Evolutionary conservation across 2,888 invertebrate species (phyloP), one percentile per base, ranked within the genome.

Genomic region (Ormyrus pomaceus): DNA sequence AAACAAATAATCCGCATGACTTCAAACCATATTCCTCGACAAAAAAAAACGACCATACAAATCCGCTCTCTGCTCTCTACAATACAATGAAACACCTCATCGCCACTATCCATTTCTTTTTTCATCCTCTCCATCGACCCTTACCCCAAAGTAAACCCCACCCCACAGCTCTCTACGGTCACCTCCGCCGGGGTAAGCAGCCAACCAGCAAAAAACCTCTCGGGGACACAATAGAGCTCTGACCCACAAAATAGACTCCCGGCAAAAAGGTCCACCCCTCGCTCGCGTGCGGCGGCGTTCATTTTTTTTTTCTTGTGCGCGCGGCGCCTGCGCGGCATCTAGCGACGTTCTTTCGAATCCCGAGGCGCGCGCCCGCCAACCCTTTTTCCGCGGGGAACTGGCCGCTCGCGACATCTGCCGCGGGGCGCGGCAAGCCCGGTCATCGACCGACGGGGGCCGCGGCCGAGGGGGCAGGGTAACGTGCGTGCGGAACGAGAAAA

Each of bases 341-440:
- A 77, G 53, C 83, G 79, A 73, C 79, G 82, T 76, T 81, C 77
- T 75, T 81, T 85, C 77, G 83, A 83, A 84, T 83, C 83, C 68
- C 9, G 79, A 78, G 77, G 51, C 58, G n/a, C 65, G 45, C 45
- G 66, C 65, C 78, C 50, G 66, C 34, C 34, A 34, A 76, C 62
- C 77, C 82, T 83, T 83, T 83, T 84, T 69, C 66, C 9, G 2
- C n/a, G 48, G 81, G 34, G 84, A 86, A 86, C 10, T 8, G 46
- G 34, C 34, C 19, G 2, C 72, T 80, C 80, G 82, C 84, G 85
- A 84, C 87, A 87, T 84, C 87, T 84, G 48, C 10, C 83, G 72
- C 8, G 58, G 82, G 83, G 82, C 73, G 13, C 66, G 4, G n/a
- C 61, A 87, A 86, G 76, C 82, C 64, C 0, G 10, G 7, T 59